A percentile compares a stretch with the other conserved stretches of the same genome.
Conservation (phyloP, 1,140 invertebrate genomes). For the Venturia canescens region DNA sequence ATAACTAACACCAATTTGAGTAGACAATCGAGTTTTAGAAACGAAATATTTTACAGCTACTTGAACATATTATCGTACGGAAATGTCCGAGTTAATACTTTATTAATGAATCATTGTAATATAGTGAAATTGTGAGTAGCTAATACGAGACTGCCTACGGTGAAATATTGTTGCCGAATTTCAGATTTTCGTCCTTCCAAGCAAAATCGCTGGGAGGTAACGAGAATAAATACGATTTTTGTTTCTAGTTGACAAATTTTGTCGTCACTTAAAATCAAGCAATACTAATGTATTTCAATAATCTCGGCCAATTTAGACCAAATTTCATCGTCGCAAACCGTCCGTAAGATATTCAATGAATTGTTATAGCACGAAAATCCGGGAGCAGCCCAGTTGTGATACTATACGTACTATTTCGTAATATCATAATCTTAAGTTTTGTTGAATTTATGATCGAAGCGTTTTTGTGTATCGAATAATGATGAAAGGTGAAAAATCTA, state of each 20-base stretch:
- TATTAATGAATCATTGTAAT: background rate
- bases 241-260: background rate
- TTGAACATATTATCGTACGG: too few species aligned
- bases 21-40: background rate
- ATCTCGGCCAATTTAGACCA: background rate
- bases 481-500: too few species aligned
- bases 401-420: background rate
- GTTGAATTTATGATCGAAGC: conserved; percentile 4
- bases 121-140: background rate
- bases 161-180: background rate
- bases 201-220: background rate
- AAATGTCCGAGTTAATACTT: too few species aligned
- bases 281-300: background rate
- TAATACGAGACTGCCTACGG: background rate
- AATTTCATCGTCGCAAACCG: conserved; percentile 2
- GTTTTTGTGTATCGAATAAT: background rate
- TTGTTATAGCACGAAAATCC: background rate
- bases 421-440: background rate
- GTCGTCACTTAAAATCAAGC: background rate
- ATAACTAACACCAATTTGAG: background rate
- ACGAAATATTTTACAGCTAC: background rate
- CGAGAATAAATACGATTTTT: background rate
- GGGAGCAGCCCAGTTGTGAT: conserved; percentile 7
- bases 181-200: background rate
- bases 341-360: background rate